phyloP scores from a whole-genome alignment of 2,888 invertebrate species.

The Leptopterna dolabrata region DNA sequence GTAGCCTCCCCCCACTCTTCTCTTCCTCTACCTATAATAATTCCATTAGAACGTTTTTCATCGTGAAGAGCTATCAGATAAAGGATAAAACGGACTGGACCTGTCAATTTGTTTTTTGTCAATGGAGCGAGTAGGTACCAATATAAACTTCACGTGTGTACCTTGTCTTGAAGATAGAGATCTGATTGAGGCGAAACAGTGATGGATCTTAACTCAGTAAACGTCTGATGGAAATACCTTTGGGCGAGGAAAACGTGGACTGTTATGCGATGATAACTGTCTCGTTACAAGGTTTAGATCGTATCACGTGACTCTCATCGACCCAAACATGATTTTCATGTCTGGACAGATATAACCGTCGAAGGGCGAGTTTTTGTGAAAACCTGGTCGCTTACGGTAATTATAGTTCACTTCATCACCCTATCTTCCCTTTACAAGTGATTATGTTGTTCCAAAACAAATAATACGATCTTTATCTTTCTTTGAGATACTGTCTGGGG shows the following conservation, averaged over 20 bases:
- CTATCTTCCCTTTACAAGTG: not conserved
- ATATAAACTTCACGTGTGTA: not conserved
- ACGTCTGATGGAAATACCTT: not conserved
- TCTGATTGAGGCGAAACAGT: not conserved
- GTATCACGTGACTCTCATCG: not conserved
- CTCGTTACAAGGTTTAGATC: not conserved
- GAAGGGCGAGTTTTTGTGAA: not conserved
- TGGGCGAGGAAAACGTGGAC: not conserved
- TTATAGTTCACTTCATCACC: not conserved
- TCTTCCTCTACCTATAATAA: not conserved
- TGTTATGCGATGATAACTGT: constrained; percentile 3
- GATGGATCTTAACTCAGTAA: not conserved
- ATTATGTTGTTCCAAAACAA: not conserved
- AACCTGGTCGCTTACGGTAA: not conserved
- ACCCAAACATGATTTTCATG: not conserved
- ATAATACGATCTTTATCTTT: not conserved
- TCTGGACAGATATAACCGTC: not conserved
- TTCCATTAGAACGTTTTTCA: not conserved
- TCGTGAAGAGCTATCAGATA: not conserved
- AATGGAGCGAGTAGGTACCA: not conserved
- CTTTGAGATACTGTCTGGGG: not conserved
- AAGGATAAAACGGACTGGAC: not conserved
- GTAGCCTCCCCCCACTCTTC: too few species aligned
- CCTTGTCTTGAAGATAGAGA: not conserved
- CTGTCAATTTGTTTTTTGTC: not conserved